Base-by-base conservation (phyloP, 2,888 invertebrate species). In the Lucinisca nassula region DNA sequence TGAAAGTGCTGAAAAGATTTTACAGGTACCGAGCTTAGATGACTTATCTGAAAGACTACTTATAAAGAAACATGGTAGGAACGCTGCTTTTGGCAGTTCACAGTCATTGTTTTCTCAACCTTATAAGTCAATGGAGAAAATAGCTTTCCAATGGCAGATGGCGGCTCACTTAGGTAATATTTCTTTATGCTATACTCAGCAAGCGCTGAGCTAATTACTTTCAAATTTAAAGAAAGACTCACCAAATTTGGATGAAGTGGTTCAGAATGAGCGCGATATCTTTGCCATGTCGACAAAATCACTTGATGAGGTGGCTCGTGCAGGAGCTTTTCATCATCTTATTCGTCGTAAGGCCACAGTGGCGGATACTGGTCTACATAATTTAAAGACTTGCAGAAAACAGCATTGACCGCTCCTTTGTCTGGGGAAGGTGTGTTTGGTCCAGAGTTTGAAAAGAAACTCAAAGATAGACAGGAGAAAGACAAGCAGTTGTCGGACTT, bases 291-390 rank as follows among this genome's bases (percentile, higher is more conserved):
- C 85, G 0, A 74, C 75, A 0, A 85, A 88, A 75, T 38, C 81
- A 14, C 45, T 88, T n/a, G 90, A 88, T 80, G 85, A 90, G 58
- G 30, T 73, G 0, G 87, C 75, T 17, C 61, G 88, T 27, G 37
- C 81, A 12, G 84, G 88, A n/a, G 90, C 84, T 37, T 88, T 88
- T 83, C 82, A 88, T 67, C 86, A 88, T 70, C 14, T 84, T 0
- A 79, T 86, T 17, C 58, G 83, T 1, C 79, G 82, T 27, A 87
- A 85, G 77, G 79, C 84, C 12, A 76, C 82, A 24, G 58, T 74
- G 38, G 27, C 78, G 17, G 89, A 89, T 61, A 38, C 82, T 6
- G 83, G 83, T 45, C 30, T 80, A 6, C 30, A 73, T 24, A 51
- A 58, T 1, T 30, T 87, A 79, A 82, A 38, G 78, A 89, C 35